Percentiles rank a stretch among this genome's conserved stretches.
Conservation (phyloP, 30 jellyfish, hydroid and myxozoan genomes). For the Hydra vulgaris region DNA sequence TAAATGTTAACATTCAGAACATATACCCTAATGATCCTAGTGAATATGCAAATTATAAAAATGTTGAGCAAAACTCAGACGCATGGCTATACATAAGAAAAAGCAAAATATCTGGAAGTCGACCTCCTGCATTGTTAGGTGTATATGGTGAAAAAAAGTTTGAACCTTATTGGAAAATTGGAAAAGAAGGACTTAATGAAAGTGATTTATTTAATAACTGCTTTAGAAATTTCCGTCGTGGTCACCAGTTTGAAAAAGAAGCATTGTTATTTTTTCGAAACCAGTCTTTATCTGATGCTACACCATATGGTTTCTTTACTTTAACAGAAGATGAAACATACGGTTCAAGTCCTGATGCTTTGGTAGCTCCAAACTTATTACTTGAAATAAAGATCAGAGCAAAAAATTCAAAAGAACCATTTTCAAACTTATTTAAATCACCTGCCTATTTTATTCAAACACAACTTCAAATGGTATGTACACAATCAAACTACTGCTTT, state of each 20-base stretch:
- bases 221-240: conserved; percentile 14
- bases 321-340: conserved; percentile 10
- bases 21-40: conserved; percentile 1
- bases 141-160: conserved; percentile 5
- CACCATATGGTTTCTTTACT: conserved; percentile 8
- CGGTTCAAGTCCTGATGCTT: conserved; percentile 26
- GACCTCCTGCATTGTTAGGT: conserved; percentile 27
- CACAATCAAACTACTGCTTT: neutral
- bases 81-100: conserved; percentile 13
- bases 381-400: conserved; percentile 21
- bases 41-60: conserved; percentile 2
- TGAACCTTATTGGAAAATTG: conserved; percentile 14
- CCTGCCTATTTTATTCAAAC: conserved; percentile 1
- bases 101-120: conserved; percentile 21
- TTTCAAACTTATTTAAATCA: neutral
- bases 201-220: conserved; percentile 6
- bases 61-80: conserved; percentile 7
- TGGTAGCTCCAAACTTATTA: conserved; percentile 2
- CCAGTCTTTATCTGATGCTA: neutral
- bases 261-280: neutral
- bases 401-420: neutral
- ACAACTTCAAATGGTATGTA: too few species aligned
- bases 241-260: conserved; percentile 22
- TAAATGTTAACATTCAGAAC: conserved; percentile 8
- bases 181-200: conserved; percentile 4